Evolutionary conservation across 2,888 invertebrate species (phyloP), one percentile per base, ranked within the genome.

Genomic region (Caradrina clavipalpis): DNA sequence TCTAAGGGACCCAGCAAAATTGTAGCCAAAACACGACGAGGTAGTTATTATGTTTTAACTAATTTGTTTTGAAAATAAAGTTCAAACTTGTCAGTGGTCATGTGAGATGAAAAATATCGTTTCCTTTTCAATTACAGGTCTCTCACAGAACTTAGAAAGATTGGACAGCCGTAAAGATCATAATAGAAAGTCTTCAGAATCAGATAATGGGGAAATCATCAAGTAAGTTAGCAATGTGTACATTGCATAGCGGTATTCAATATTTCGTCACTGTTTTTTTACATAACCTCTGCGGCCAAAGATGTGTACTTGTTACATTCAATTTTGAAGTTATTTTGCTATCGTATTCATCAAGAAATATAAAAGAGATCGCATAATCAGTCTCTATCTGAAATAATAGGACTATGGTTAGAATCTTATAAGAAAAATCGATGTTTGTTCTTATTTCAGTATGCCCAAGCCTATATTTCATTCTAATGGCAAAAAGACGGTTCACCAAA

Each of bases 1-100:
- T 97, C 98, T 78, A 98, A 98, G 95, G 98, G 98, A 79, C 98
- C 98, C 78, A 98, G 98, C 95, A 98, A 98, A 96, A 98, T 98
- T 92, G 98, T 98, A 87, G 98, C 98, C 78, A 98, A 98, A 96
- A 98, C 98, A 82, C 96, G 98, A 88, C 96, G 98, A 96, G 98
- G 98, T 98, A 90, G 53, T 56, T 73, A 73, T 65, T 73, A 55
- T 21, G 35, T 61, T 51, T 26, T 21, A 62, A n/a, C 66, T 66
- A 54, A 66, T 76, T 70, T 66, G 55, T 62, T 69, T 62, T 67
- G 15, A 60, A 70, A 72, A 74, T 51, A 47, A 57, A 73, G 53
- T 70, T 78, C 66, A 55, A 78, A 70, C 71, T 76, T 74, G 67
- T 81, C 68, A 76, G 73, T 74, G 73, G 85, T 87, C 81, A 85